A percentile compares a stretch with the other conserved stretches of the same genome.
phyloP scores from a whole-genome alignment of 2,113 vertebrate species.

The Chrysochloris asiatica region DNA sequence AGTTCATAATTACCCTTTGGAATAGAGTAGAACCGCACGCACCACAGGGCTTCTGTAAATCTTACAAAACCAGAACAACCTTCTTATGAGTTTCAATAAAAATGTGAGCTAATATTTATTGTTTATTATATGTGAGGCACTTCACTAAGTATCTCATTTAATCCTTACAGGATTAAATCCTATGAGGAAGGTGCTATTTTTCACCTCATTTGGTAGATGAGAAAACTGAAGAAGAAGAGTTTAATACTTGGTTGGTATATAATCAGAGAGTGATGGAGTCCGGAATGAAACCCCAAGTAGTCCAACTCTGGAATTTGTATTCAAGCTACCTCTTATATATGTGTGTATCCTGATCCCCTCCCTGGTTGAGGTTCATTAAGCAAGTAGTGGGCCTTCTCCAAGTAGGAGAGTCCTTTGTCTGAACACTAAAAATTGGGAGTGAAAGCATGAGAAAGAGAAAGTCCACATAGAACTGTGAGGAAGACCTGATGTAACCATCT shows the following conservation, averaged over 20 bases:
- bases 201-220: neutral
- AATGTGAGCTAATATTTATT: neutral
- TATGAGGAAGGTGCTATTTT: neutral
- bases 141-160: neutral
- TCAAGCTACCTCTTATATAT: neutral
- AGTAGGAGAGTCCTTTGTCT: neutral
- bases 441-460: neutral
- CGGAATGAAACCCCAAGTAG: neutral
- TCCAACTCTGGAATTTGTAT: neutral
- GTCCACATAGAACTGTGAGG: fast-evolving
- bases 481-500: fast-evolving
- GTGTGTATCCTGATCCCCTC: neutral
- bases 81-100: neutral
- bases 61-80: too few species aligned
- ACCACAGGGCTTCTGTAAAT: too few species aligned
- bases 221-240: neutral
- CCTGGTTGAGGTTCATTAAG: neutral
- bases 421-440: neutral
- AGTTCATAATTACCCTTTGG: neutral
- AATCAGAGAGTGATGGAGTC: neutral
- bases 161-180: neutral
- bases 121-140: neutral
- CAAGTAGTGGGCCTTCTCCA: neutral
- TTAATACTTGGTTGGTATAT: neutral
- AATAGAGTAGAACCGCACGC: neutral